Conservation (phyloP, 2,888 invertebrate genomes). For the Cheilosia scutellata region DNA sequence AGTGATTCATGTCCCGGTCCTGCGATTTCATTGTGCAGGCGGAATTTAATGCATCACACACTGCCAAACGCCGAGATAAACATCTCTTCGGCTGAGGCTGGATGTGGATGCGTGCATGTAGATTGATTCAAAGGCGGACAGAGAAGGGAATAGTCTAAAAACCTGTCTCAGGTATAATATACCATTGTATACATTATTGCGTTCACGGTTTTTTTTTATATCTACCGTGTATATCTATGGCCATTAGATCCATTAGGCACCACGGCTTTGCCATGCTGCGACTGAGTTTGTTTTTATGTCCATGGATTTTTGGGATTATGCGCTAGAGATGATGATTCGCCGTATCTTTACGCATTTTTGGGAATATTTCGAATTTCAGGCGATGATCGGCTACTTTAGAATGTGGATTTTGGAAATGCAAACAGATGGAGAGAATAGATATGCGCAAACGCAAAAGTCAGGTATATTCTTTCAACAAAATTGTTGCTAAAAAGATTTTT, state of each 20-base stretch:
- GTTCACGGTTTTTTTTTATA: constrained; percentile 15
- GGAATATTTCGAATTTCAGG: neutral
- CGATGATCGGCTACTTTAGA: neutral
- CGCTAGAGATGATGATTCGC: constrained; percentile 35
- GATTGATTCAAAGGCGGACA: neutral
- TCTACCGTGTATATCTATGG: constrained; percentile 9
- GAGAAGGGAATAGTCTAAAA: constrained; percentile 17
- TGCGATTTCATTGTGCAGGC: constrained; percentile 43
- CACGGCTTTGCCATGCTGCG: constrained; percentile 4
- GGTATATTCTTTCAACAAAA: too few species aligned
- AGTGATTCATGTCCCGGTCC: constrained; percentile 57
- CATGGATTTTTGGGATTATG: neutral
- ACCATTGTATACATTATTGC: neutral
- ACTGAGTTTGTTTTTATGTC: constrained; percentile 13
- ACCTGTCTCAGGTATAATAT: constrained; percentile 53
- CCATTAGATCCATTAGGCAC: constrained; percentile 53
- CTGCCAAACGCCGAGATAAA: constrained; percentile 50
- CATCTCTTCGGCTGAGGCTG: constrained; percentile 28
- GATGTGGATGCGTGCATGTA: neutral
- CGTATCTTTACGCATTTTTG: constrained; percentile 35
- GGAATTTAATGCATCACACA: constrained; percentile 47
- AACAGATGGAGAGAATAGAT: neutral
- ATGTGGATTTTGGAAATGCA: neutral
- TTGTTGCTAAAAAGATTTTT: neutral
- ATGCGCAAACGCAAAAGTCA: neutral